Conservation (phyloP, 2,888 invertebrate genomes). For the Drosophila sordidapex region DNA sequence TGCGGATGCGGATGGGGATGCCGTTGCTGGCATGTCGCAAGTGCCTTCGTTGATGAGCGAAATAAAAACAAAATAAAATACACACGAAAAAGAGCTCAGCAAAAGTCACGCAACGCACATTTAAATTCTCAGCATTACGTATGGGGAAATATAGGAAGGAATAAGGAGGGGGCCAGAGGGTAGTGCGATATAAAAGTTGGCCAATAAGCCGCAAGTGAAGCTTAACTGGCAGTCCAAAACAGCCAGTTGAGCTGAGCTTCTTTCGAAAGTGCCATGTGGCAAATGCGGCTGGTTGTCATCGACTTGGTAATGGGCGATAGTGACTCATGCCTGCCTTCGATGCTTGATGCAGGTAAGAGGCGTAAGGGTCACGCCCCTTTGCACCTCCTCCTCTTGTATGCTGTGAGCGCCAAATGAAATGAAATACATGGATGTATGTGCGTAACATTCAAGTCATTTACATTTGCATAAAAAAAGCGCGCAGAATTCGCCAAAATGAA, state of each 20-base stretch:
- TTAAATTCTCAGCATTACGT: constrained; percentile 40
- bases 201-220: constrained; percentile 42
- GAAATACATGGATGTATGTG: constrained; percentile 35
- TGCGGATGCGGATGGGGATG: constrained; percentile 39
- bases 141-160: neutral
- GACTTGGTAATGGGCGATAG: constrained; percentile 17
- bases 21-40: constrained; percentile 54
- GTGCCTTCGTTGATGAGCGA: constrained; percentile 61
- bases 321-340: constrained; percentile 14
- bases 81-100: constrained; percentile 19
- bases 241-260: constrained; percentile 24
- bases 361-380: constrained; percentile 11
- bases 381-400: constrained; percentile 1
- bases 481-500: constrained; percentile 41
- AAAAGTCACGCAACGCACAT: constrained; percentile 72
- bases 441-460: constrained; percentile 50
- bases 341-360: constrained; percentile 5
- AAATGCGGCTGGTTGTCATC: constrained; percentile 36
- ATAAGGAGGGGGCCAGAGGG: neutral
- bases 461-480: constrained; percentile 61
- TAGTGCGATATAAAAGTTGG: constrained; percentile 6
- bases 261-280: constrained; percentile 28
- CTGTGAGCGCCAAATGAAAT: constrained; percentile 46
- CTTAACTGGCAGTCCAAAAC: constrained; percentile 27
- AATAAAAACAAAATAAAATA: constrained; percentile 27